Evolutionary conservation across 2,888 invertebrate species (phyloP).

Genomic region (Agriopis leucophaearia): DNA sequence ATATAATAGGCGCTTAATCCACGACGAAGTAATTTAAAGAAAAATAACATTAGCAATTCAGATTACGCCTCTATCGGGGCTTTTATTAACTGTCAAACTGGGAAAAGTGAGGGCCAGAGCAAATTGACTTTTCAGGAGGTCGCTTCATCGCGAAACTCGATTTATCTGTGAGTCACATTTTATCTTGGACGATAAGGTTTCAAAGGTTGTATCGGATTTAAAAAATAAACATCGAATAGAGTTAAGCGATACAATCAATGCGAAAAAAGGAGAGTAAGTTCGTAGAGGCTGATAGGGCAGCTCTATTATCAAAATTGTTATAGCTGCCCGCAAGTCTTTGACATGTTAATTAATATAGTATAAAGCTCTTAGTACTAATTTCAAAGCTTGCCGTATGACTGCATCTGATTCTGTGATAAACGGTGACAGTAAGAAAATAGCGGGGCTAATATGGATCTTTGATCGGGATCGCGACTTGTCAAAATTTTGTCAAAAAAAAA

Average conservation of each 20-base stretch:
- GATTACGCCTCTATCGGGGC: constrained; percentile 73
- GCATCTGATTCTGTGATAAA: too few relatives aligned
- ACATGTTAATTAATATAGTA: too few relatives aligned
- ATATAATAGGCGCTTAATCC: constrained; percentile 80
- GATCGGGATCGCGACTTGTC: too few relatives aligned
- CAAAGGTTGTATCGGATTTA: constrained; percentile 21
- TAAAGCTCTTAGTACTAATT: too few relatives aligned
- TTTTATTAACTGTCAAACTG: constrained; percentile 83
- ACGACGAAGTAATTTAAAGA: constrained; percentile 81
- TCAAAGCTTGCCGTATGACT: too few relatives aligned
- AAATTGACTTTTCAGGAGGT: constrained; percentile 76
- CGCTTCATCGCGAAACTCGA: constrained; percentile 61
- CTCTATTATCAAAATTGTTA: too few relatives aligned
- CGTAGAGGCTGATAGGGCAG: too few relatives aligned
- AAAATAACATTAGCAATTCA: constrained; percentile 86
- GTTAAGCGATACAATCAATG: neutral
- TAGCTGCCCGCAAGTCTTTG: too few relatives aligned
- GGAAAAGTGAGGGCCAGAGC: constrained; percentile 64
- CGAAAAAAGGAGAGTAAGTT: too few relatives aligned
- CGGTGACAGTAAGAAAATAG: too few relatives aligned
- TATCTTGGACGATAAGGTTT: constrained; percentile 29
- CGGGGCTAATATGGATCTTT: too few relatives aligned
- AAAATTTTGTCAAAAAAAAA: too few relatives aligned
- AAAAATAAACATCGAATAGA: constrained; percentile 3
- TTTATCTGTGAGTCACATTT: constrained; percentile 66